phyloP scores from a whole-genome alignment of 2,113 vertebrate genomes.

The Halcyon senegalensis region DNA sequence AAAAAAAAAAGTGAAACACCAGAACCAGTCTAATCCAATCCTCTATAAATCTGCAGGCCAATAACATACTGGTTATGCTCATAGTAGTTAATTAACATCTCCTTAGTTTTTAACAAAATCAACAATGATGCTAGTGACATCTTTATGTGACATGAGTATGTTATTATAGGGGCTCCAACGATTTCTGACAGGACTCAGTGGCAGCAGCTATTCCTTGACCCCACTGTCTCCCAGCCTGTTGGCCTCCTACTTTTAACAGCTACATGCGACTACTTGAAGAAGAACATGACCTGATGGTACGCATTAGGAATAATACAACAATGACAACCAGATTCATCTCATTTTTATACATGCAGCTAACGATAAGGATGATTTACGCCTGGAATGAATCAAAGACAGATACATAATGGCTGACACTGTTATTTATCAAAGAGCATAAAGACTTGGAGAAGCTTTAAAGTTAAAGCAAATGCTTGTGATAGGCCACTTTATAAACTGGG shows the following conservation, averaged over 20 bases:
- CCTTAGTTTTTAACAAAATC: background rate
- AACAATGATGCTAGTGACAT: background rate
- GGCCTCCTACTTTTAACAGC: background rate
- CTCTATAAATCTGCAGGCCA: background rate
- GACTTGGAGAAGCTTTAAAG: background rate
- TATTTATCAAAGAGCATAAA: slow-evolving; percentile 7
- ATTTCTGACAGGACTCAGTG: background rate
- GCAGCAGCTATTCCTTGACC: background rate
- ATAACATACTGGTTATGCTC: background rate
- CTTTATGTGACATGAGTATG: background rate
- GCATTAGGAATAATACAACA: background rate
- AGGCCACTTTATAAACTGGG: background rate
- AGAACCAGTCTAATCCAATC: background rate
- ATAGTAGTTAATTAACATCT: background rate
- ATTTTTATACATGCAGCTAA: background rate
- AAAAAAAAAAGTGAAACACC: background rate
- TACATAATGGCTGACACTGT: background rate
- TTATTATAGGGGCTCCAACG: accelerated
- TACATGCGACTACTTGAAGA: background rate
- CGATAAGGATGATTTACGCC: background rate
- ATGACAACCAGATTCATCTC: background rate
- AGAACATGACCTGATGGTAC: background rate
- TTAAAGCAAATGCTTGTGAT: background rate
- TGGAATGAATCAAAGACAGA: background rate
- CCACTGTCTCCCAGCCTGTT: background rate